Evolutionary conservation across 2,888 invertebrate genomes (phyloP), one percentile per base, ranked within the genome.

Genomic region (Hetaerina titia): DNA sequence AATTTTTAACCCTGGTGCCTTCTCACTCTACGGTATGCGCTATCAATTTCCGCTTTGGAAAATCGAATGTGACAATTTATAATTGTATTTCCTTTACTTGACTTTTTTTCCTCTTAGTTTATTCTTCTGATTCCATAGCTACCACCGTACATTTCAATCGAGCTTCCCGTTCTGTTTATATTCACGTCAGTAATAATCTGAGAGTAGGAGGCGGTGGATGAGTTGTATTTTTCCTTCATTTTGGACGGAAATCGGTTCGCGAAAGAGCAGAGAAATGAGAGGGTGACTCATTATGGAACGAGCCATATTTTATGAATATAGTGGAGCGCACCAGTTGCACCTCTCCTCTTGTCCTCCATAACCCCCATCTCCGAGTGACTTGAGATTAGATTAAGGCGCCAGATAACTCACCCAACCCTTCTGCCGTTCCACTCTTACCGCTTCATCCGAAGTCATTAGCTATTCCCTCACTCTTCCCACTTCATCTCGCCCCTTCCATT

Each of bases 391-490:
- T 90, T 45, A 64, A 90, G 64, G 64, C 63, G 6, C 25, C 64
- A 60, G 90, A 90, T 90, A 90, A 90, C 0, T 25, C 19, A 45
- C 45, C 45, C 45, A 45, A 45, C 19, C 25, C 90, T 58, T 60
- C 69, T 17, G 8, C 22, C 69, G 7, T 22, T 69, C 69, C 7
- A 8, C 69, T 69, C 22, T 69, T 22, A 69, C 69, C 69, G 69
- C 69, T 90, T 90, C 90, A 64, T 90, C 25, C 60, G 31, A 64
- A 90, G 90, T 90, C 90, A 64, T 90, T 90, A 90, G 90, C 90
- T 22, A 63, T 90, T 90, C 63, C 63, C 63, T 57, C 64, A n/a
- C 81, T 13, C 60, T 17, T 60, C n/a, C 57, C 89, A 17, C 7
- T 19, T 57, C 19, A 22, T 22, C 19, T n/a, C 2, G n/a, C 19